phyloP scores from a whole-genome alignment of 2,797 vertebrate species.

The Manis javanica region DNA sequence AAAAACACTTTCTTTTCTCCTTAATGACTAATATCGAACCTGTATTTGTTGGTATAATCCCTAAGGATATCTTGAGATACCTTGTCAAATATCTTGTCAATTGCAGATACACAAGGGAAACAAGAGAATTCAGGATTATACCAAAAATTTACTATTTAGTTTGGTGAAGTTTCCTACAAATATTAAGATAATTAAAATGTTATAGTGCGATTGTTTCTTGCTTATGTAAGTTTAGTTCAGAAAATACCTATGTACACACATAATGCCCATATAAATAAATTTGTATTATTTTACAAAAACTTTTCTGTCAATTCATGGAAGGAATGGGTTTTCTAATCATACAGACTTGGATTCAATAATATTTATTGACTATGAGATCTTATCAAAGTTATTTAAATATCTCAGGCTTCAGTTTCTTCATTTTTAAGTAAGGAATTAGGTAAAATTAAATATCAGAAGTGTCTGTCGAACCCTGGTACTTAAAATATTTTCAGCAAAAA shows the following conservation, averaged over 20 bases:
- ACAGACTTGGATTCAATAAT: neutral
- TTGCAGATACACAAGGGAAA: neutral
- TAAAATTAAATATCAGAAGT: neutral
- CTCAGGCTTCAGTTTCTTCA: neutral
- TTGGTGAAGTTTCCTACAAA: neutral
- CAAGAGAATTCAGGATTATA: neutral
- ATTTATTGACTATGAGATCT: neutral
- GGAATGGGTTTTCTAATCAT: neutral
- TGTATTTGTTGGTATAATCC: neutral
- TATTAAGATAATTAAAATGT: neutral
- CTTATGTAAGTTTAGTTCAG: neutral
- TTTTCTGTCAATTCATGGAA: neutral
- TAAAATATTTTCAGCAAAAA: neutral
- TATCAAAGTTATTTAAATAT: neutral
- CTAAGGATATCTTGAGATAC: neutral
- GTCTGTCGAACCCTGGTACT: neutral
- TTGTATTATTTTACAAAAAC: neutral
- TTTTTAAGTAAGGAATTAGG: neutral
- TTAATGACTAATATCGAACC: neutral
- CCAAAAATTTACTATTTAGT: neutral
- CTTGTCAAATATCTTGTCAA: neutral
- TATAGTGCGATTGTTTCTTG: neutral
- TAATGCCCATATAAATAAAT: neutral
- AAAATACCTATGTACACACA: neutral
- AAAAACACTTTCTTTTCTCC: neutral